Evolutionary conservation across 2,113 vertebrate species (phyloP).

Genomic region (Microcebus lehilahytsara): DNA sequence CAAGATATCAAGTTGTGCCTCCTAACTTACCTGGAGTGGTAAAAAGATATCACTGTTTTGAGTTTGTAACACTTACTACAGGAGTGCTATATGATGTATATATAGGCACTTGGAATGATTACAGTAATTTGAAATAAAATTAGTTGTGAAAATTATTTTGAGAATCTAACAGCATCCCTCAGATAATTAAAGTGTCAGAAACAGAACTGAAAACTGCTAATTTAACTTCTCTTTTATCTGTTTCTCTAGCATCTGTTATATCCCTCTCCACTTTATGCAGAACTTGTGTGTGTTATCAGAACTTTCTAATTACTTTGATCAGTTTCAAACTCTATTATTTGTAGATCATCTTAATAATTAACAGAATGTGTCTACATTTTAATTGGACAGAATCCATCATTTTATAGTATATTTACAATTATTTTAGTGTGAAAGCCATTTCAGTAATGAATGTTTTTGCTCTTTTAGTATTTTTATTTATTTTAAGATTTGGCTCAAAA

Average conservation of each 20-base stretch:
- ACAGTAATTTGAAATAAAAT: conserved; percentile 36
- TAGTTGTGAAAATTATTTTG: conserved; percentile 13
- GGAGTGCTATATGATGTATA: not conserved
- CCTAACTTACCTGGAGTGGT: not conserved
- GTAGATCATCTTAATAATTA: not conserved
- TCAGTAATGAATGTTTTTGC: not conserved
- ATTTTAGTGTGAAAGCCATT: not conserved
- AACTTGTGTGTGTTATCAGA: not conserved
- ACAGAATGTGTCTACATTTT: conserved; percentile 14
- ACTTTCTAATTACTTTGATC: not conserved
- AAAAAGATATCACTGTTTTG: not conserved
- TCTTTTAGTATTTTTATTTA: not conserved
- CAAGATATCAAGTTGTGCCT: not conserved
- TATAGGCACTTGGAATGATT: not conserved
- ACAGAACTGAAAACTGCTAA: not conserved
- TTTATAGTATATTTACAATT: not conserved
- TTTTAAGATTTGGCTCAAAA: not conserved
- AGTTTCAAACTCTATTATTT: conserved; percentile 19
- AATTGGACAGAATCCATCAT: conserved; percentile 3
- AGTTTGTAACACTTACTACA: not conserved
- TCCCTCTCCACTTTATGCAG: not conserved
- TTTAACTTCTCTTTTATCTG: conserved; percentile 14
- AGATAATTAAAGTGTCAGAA: conserved; percentile 38
- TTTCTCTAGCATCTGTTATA: not conserved
- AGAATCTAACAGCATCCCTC: not conserved